phyloP scores from a whole-genome alignment of 2,888 invertebrate genomes.

The Conomelus anceps region DNA sequence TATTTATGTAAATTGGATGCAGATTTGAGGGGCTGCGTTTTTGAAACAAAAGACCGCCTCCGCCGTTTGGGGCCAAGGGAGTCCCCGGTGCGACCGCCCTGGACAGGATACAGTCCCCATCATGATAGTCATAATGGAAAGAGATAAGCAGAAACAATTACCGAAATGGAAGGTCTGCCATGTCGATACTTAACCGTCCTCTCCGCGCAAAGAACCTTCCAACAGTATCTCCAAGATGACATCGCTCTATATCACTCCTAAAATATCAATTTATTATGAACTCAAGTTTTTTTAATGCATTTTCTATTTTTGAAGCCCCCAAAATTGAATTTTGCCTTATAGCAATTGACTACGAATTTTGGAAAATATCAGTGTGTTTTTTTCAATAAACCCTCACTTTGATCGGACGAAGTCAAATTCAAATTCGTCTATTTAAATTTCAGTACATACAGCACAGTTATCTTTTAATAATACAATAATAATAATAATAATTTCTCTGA shows the following conservation, averaged over 20 bases:
- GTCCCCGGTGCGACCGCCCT: background rate
- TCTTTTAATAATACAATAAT: no score
- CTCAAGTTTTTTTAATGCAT: background rate
- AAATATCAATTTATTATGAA: background rate
- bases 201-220: background rate
- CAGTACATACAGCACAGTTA: no score
- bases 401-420: no score
- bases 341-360: no score
- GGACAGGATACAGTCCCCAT: background rate
- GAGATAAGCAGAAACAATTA: background rate
- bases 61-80: no score
- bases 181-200: background rate
- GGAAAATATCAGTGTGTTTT: no score
- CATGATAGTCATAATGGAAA: background rate
- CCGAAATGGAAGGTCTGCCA: background rate
- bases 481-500: no score
- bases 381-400: no score
- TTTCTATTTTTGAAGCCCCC: background rate
- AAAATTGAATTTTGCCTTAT: no score
- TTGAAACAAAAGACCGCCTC: background rate
- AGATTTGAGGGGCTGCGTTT: conserved; percentile 7
- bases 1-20: conserved; percentile 14
- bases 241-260: background rate
- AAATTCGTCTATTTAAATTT: no score
- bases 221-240: background rate